Conservation (phyloP, 2,113 vertebrate species). For the Edolisoma coerulescens region DNA sequence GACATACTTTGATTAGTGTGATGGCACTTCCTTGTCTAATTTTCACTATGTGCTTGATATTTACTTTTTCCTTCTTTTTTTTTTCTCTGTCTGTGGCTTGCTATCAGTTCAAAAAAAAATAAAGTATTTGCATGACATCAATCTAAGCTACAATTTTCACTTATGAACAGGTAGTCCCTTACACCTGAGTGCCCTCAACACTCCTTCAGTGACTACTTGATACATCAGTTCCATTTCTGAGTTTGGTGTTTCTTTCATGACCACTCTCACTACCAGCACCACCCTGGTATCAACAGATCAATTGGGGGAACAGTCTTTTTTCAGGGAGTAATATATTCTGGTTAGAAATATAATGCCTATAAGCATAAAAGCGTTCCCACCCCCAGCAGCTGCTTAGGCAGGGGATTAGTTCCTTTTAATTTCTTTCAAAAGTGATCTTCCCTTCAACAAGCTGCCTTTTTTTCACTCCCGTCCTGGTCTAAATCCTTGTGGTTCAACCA, state of each 20-base stretch:
- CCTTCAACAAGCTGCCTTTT: neutral
- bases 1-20: neutral
- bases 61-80: neutral
- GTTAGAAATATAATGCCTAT: neutral
- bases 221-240: neutral
- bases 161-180: neutral
- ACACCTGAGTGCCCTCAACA: neutral
- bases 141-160: neutral
- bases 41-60: neutral
- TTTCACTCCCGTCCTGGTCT: neutral
- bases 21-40: neutral
- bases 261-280: neutral
- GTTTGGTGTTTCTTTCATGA: neutral
- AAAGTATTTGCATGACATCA: neutral
- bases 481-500: neutral
- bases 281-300: neutral
- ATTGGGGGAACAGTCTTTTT: neutral
- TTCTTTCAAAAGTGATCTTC: neutral
- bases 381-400: neutral
- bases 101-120: neutral
- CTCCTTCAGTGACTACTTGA: neutral
- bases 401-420: neutral
- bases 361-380: neutral
- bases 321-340: neutral
- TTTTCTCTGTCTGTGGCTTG: neutral